phyloP scores from a whole-genome alignment of 2,797 vertebrate genomes.

The Hemitrygon akajei region DNA sequence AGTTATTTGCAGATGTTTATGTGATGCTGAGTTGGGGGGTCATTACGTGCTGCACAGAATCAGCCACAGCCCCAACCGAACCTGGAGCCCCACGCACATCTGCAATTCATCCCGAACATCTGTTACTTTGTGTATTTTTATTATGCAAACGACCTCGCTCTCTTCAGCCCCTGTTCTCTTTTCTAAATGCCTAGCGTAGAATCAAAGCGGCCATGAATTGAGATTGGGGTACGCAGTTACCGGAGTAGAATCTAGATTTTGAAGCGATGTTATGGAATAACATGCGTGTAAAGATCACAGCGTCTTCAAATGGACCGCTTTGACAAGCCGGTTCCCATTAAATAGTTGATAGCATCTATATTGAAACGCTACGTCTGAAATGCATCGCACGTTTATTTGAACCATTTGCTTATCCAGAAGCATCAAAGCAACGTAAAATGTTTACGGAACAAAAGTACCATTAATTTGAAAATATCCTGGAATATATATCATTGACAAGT shows the following conservation, averaged over 20 bases:
- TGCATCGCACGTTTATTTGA: neutral
- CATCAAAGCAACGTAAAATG: neutral
- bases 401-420: neutral
- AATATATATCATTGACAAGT: no score
- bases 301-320: neutral
- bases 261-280: neutral
- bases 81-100: neutral
- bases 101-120: slow-evolving; percentile 5
- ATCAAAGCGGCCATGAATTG: neutral
- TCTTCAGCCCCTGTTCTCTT: neutral
- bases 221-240: neutral
- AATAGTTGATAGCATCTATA: neutral
- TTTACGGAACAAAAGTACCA: neutral
- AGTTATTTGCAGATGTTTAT: slow-evolving; percentile 1
- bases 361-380: neutral
- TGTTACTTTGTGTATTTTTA: neutral
- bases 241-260: neutral
- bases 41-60: neutral
- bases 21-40: neutral
- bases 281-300: neutral
- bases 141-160: neutral
- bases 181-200: neutral
- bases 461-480: neutral
- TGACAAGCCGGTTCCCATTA: neutral
- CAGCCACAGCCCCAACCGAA: slow-evolving; percentile 1